phyloP scores from a whole-genome alignment of 2,797 vertebrate genomes.

The Psittacula derbiana region DNA sequence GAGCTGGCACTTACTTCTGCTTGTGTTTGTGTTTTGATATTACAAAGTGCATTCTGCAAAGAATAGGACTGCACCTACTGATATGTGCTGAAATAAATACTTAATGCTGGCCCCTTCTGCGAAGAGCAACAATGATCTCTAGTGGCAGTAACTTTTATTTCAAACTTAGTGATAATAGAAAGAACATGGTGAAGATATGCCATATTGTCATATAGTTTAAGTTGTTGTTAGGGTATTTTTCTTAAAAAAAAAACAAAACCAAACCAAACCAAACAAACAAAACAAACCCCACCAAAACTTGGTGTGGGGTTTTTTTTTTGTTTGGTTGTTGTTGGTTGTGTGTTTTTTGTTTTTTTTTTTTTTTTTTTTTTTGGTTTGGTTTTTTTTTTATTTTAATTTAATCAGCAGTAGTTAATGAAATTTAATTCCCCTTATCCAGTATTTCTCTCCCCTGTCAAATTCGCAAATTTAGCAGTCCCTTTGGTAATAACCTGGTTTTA shows the following conservation, averaged over 20 bases:
- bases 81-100: neutral
- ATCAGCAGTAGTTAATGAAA: neutral
- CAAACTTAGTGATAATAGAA: neutral
- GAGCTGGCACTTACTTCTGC: neutral
- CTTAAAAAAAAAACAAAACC: neutral
- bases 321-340: neutral
- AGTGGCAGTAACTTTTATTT: slow-evolving; percentile 64
- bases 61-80: neutral
- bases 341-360: too few species aligned
- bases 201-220: neutral
- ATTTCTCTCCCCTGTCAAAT: neutral
- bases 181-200: neutral
- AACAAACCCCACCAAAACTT: neutral
- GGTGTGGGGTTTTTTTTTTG: fast-evolving
- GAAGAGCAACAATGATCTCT: slow-evolving; percentile 74
- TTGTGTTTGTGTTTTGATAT: neutral
- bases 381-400: neutral
- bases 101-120: neutral
- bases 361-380: neutral
- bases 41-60: neutral
- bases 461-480: neutral
- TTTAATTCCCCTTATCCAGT: neutral
- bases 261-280: too few species aligned
- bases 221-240: neutral
- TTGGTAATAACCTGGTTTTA: neutral